Evolutionary conservation across 2,888 invertebrate genomes (phyloP), one percentile per base, ranked within the genome.

Genomic region (Limnephilus rhombicus): DNA sequence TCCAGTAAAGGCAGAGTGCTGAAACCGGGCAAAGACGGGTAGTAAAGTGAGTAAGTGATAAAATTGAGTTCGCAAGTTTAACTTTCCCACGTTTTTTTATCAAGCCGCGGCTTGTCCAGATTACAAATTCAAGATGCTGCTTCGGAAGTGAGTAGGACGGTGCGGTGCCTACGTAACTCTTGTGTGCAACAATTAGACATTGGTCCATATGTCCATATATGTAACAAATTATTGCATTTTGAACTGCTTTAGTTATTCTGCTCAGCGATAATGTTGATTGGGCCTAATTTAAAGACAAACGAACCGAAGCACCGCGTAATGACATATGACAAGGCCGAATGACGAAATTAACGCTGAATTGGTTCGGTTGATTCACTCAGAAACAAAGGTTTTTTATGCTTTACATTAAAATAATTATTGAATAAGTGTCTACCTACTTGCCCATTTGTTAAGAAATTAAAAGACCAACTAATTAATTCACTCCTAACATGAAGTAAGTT

Each of bases 211-310:
- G 68, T 68, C 68, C 68, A 68, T 83, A 83, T 37, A 37, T 83
- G 83, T 83, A 83, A 37, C 37, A 86, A 49, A 45, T 86, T 29
- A n/a, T 86, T 86, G 86, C 86, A 45, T 86, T 86, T 45, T 45
- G 45, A 29, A 49, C 49, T 41, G 29, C 1, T n/a, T 86, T 45
- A 45, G 86, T 86, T 86, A 86, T 86, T 86, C 86, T n/a, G 45
- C 86, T 86, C 86, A 49, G 86, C 41, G 29, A 86, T 45, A 29
- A 15, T 29, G 86, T 45, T 86, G 86, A 86, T 86, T 86, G 86
- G 86, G 37, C 29, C 86, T 86, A 41, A 86, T 86, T 86, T 86
- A 45, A 45, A 86, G 41, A 86, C 45, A 37, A 86, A 83, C 24
- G 83, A 83, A 83, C 34, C n/a, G 18, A 41, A 83, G 83, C 13